Percentiles rank a stretch among this genome's conserved stretches.
Evolutionary conservation across 1,140 invertebrate species (phyloP).

Genomic region (Brachystomella parvula): DNA sequence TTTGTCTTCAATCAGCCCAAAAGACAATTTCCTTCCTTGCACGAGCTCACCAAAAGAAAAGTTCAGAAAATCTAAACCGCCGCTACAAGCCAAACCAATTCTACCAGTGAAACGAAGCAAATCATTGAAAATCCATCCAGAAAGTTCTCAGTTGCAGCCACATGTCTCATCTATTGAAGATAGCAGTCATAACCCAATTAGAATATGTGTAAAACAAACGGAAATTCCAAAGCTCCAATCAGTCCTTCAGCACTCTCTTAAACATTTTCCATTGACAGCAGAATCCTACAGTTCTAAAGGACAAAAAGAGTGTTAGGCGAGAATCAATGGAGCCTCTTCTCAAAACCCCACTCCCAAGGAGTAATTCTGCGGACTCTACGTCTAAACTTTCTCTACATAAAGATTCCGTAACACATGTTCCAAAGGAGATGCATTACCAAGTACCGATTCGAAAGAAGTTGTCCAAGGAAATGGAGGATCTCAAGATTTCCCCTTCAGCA

Average conservation of each 20-base stretch:
- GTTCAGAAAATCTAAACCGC: slow-evolving; percentile 17
- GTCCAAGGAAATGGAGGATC: slow-evolving; percentile 24
- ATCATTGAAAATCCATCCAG: slow-evolving; percentile 41
- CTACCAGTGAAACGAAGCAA: slow-evolving; percentile 43
- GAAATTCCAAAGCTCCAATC: slow-evolving; percentile 34
- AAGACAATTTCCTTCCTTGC: neutral
- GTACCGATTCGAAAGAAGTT: too few species aligned
- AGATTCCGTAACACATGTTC: too few species aligned
- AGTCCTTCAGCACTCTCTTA: slow-evolving; percentile 28
- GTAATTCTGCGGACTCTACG: neutral
- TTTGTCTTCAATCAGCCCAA: slow-evolving; percentile 29
- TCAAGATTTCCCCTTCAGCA: neutral
- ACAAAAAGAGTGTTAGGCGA: neutral
- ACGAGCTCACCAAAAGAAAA: slow-evolving; percentile 10
- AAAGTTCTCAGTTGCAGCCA: neutral
- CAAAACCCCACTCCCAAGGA: neutral
- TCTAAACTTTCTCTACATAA: too few species aligned
- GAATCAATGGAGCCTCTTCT: neutral
- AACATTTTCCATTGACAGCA: slow-evolving; percentile 10
- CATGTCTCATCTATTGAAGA: neutral
- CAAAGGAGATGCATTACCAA: too few species aligned
- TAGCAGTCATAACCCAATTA: slow-evolving; percentile 21
- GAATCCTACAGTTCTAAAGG: neutral
- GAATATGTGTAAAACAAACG: slow-evolving; percentile 30
- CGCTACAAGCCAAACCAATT: slow-evolving; percentile 30